Base-by-base conservation (phyloP, 2,888 invertebrate genomes). In the Branchipolynoe longqiensis region DNA sequence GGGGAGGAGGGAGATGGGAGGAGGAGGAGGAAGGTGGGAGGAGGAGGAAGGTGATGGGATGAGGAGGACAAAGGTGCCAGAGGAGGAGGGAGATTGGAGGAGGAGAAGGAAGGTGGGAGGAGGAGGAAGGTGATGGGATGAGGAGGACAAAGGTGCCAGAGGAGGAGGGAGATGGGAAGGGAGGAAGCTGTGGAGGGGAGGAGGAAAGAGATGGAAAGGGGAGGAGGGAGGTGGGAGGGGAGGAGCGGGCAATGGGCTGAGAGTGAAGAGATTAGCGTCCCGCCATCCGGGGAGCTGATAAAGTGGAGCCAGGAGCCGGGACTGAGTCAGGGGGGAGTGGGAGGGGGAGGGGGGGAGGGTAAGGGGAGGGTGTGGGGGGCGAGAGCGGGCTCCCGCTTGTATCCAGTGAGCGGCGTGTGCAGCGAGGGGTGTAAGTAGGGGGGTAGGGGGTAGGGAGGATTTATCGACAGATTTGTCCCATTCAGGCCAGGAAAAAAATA, bases 261-360 rank as follows among this genome's bases (percentile, higher is more conserved):
- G 73, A 62, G 38, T 33, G 69, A 38, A 14, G 69, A 69, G 69
- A 69, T 69, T 69, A 69, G 69, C 69, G n/a, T n/a, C n/a, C n/a
- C n/a, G n/a, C n/a, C n/a, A 69, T 69, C 14, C 3, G 69, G 3
- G 69, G 69, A 14, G 3, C 2, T 12, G 36, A 38, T 33, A 14
- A 12, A 38, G 38, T 69, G 38, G 38, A 38, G 36, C 36, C 38
- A 2, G 25, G 58, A 58, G 58, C 4, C 48, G 8, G 48, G n/a
- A 8, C 22, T 58, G 58, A 69, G 69, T 69, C 69, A 69, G 69
- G 4, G 36, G 12, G 69, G 38, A n/a, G 69, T 69, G 69, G 38
- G 38, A 22, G 36, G n/a, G 62, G 28, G 3, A 62, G 28, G 18
- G 18, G 18, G 18, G 31, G 62, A 14, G 18, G 62, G 62, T 62